phyloP scores from a whole-genome alignment of 1,140 invertebrate species.

The Drosophila pseudoananassae region DNA sequence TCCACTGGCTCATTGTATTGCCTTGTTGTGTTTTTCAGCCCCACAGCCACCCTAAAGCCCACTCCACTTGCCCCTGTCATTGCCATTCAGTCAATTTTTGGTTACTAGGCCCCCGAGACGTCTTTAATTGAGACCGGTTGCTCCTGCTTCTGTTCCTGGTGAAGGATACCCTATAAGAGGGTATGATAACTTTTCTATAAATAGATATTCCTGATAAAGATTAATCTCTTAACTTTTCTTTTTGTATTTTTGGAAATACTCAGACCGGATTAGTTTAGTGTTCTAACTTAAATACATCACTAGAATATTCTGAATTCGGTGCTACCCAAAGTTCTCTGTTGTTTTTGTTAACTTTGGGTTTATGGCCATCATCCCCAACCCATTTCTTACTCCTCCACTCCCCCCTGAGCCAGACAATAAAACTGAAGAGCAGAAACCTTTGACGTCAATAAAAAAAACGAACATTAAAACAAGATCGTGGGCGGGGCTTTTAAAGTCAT shows the following conservation, averaged over 20 bases:
- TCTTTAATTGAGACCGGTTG: slow-evolving; percentile 75
- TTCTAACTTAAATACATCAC: too few species aligned
- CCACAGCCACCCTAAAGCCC: background rate
- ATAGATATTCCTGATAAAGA: background rate
- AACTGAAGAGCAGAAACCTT: slow-evolving; percentile 73
- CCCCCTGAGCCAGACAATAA: slow-evolving; percentile 58
- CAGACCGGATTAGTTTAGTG: too few species aligned
- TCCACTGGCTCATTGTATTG: background rate
- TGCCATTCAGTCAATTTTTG: slow-evolving; percentile 72
- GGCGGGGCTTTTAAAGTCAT: slow-evolving; percentile 38
- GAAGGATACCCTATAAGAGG: background rate
- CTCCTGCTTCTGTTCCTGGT: slow-evolving; percentile 3
- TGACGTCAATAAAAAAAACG: slow-evolving; percentile 72
- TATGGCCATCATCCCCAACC: slow-evolving; percentile 39
- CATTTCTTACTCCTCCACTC: background rate
- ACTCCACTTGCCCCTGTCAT: slow-evolving; percentile 20
- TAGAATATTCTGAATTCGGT: background rate
- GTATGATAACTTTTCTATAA: background rate
- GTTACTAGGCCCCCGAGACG: slow-evolving; percentile 78
- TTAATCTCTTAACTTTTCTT: background rate
- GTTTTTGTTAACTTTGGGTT: slow-evolving; percentile 48
- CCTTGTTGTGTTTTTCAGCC: background rate
- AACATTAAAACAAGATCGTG: slow-evolving; percentile 44
- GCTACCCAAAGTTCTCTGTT: background rate
- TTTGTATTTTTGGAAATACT: background rate